phyloP scores from a whole-genome alignment of 2,113 vertebrate species.

The Calyptommatus sinebrachiatus region DNA sequence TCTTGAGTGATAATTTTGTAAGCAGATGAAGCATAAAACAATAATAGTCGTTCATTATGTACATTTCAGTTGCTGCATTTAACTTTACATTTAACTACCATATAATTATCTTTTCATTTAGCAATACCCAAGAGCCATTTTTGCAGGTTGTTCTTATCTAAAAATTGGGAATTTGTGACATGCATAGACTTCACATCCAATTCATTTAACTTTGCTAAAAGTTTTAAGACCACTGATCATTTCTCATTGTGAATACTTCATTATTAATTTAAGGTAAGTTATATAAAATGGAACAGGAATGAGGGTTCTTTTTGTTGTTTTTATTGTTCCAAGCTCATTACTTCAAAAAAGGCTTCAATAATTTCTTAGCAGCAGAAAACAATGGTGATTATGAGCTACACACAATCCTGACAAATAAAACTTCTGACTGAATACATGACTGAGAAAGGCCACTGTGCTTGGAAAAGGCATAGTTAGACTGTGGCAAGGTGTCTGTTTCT shows the following conservation, averaged over 20 bases:
- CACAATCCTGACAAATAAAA: too few species aligned
- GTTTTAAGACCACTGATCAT: slow-evolving; percentile 20
- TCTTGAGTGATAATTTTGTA: slow-evolving; percentile 40
- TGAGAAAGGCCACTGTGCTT: too few species aligned
- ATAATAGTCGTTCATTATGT: slow-evolving; percentile 28
- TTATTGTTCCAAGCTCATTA: not conserved
- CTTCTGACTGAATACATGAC: too few species aligned
- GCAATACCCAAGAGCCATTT: slow-evolving; percentile 8
- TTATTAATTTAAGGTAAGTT: not conserved
- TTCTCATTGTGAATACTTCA: not conserved
- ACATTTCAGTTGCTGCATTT: slow-evolving; percentile 50
- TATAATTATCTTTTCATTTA: slow-evolving; percentile 59
- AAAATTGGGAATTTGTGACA: slow-evolving; percentile 47
- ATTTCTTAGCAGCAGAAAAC: not conserved
- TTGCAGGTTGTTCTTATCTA: slow-evolving; percentile 30
- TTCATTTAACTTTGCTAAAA: slow-evolving; percentile 37
- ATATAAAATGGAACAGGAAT: not conserved
- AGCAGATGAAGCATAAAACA: slow-evolving; percentile 52
- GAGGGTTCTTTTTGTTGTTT: not conserved
- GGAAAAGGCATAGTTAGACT: too few species aligned
- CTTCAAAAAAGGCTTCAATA: not conserved
- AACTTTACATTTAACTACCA: slow-evolving; percentile 49
- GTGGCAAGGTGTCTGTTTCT: too few species aligned
- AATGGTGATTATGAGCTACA: too few species aligned
- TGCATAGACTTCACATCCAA: slow-evolving; percentile 15